phyloP scores from a whole-genome alignment of 2,797 vertebrate species.

The Enteromius paludinosus region DNA sequence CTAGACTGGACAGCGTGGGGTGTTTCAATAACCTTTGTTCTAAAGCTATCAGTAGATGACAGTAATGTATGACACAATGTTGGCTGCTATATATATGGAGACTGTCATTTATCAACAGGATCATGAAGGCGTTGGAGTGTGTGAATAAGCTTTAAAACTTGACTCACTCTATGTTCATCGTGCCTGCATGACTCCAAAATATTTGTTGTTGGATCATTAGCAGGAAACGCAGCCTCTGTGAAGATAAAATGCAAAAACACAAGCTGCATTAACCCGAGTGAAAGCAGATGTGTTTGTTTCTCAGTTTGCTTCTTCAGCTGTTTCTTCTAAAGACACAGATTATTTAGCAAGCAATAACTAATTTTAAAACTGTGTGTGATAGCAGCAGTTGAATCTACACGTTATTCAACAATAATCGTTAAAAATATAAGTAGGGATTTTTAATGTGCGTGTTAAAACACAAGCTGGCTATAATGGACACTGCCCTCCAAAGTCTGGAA shows the following conservation, averaged over 20 bases:
- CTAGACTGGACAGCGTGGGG: background rate
- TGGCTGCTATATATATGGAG: conserved; percentile 22
- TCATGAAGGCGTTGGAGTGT: background rate
- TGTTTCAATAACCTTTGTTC: conserved; percentile 69
- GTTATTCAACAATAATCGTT: background rate
- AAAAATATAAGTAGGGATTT: background rate
- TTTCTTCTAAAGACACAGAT: conserved; percentile 1
- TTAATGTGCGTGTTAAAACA: background rate
- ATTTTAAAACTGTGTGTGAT: conserved; percentile 2
- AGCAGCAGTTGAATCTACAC: background rate
- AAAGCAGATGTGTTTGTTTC: conserved; percentile 21
- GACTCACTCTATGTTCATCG: conserved; percentile 41
- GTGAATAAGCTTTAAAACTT: background rate
- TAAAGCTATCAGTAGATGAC: conserved; percentile 42
- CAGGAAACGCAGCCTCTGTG: conserved; percentile 53
- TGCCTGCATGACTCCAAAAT: conserved; percentile 32
- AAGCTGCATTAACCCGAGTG: background rate
- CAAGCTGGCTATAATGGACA: background rate
- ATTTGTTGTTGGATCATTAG: conserved; percentile 35
- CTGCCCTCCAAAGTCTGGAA: no score
- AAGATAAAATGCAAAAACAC: conserved; percentile 14
- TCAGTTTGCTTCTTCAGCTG: conserved; percentile 15
- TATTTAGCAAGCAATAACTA: background rate
- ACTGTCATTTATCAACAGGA: background rate
- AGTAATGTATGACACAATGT: conserved; percentile 52